phyloP scores from a whole-genome alignment of 2,113 vertebrate genomes.

The Anhinga anhinga region DNA sequence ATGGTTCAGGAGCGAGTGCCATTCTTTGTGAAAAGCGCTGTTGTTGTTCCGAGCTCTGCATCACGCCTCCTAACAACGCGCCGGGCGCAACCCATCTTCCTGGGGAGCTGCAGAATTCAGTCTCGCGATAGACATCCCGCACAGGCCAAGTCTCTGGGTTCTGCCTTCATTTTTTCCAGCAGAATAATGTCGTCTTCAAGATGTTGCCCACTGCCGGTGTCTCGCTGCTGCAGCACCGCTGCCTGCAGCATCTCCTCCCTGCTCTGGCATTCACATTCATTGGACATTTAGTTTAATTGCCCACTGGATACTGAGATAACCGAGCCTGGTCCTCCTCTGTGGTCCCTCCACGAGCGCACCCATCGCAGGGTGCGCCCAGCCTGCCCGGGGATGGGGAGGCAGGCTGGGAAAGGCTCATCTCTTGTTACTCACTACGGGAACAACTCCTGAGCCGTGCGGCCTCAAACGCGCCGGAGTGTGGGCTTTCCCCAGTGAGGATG shows the following conservation, averaged over 20 bases:
- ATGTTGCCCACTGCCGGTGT: rapidly evolving
- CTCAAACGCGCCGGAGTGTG: rapidly evolving
- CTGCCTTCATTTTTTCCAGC: not conserved
- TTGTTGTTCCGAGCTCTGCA: not conserved
- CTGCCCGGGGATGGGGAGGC: not conserved
- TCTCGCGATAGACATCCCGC: rapidly evolving
- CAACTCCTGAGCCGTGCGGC: rapidly evolving
- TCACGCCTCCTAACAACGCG: not conserved
- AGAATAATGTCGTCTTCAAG: rapidly evolving
- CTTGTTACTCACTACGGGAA: rapidly evolving
- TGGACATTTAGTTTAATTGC: rapidly evolving
- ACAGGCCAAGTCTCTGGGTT: not conserved
- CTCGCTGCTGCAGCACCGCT: not conserved
- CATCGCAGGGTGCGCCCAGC: rapidly evolving
- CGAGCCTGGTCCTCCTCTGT: rapidly evolving
- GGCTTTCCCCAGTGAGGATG: not conserved
- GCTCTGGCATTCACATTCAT: rapidly evolving
- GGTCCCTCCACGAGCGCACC: rapidly evolving
- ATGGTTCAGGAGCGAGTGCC: not conserved
- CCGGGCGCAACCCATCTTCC: not conserved
- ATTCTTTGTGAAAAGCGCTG: not conserved
- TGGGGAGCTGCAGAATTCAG: not conserved
- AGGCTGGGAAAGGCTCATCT: not conserved
- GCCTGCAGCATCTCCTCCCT: rapidly evolving
- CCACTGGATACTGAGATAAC: not conserved